A percentile compares a stretch with the other conserved stretches of the same genome.
Conservation (phyloP, 2,888 invertebrate species). For the Ligdia adustata region DNA sequence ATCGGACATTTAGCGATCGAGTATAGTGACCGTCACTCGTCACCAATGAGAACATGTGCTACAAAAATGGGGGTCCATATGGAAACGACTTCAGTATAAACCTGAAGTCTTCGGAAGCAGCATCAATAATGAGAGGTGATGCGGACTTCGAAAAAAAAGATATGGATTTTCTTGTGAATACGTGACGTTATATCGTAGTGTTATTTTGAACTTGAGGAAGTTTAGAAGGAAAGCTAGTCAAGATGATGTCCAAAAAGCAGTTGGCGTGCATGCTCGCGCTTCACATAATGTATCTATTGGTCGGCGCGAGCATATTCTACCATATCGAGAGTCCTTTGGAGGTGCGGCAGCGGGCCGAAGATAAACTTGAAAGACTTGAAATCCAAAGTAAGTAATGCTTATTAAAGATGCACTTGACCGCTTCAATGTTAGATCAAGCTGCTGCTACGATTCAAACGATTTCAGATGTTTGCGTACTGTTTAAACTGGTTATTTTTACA, state of each 20-base stretch:
- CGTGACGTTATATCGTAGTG: slow-evolving; percentile 43
- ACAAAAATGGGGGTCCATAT: slow-evolving; percentile 45
- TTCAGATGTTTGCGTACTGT: too few relatives aligned
- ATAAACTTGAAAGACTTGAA: slow-evolving; percentile 85
- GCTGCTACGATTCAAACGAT: slow-evolving; percentile 19
- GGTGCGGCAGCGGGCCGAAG: slow-evolving; percentile 81
- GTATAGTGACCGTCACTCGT: slow-evolving; percentile 31
- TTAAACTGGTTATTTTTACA: too few relatives aligned
- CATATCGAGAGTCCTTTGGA: slow-evolving; percentile 91
- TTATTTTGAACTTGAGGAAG: slow-evolving; percentile 36
- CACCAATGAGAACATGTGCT: slow-evolving; percentile 57
- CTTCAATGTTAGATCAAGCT: slow-evolving; percentile 18
- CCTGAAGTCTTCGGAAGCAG: slow-evolving; percentile 48
- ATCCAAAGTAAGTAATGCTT: slow-evolving; percentile 86
- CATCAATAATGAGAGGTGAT: slow-evolving; percentile 46
- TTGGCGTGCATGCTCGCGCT: slow-evolving; percentile 89
- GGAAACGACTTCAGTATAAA: slow-evolving; percentile 43
- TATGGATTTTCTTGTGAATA: slow-evolving; percentile 63
- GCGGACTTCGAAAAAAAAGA: slow-evolving; percentile 50
- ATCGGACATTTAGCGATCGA: slow-evolving; percentile 31
- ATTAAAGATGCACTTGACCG: slow-evolving; percentile 32
- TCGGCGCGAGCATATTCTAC: slow-evolving; percentile 94
- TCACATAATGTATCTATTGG: slow-evolving; percentile 89
- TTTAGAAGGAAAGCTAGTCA: slow-evolving; percentile 57
- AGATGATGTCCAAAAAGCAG: slow-evolving; percentile 92